Percentiles rank a stretch among this genome's conserved stretches.
These are phyloP conservation scores for Notarius lentiginosus DNA, from an alignment of 2,113 vertebrate species.

Conservation along the genomic window DNA sequence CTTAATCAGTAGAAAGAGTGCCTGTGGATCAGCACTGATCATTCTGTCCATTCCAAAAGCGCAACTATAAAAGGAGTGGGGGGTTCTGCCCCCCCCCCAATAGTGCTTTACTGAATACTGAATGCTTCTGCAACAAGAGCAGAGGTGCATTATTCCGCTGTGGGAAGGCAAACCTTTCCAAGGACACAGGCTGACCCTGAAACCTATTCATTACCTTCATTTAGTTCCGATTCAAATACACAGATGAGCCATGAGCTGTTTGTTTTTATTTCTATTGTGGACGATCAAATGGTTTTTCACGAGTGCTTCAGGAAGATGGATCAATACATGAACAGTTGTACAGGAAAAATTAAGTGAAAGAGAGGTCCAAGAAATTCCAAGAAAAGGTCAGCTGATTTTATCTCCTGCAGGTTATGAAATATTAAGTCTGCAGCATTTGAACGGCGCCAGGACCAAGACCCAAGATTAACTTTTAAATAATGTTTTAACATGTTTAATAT, in stretches of 20 bases:
- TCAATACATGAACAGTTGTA: neutral
- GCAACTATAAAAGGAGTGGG: neutral
- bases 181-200: neutral
- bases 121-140: neutral
- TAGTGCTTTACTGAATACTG: neutral
- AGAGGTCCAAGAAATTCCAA: neutral
- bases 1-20: neutral
- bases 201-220: neutral
- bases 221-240: neutral
- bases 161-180: neutral
- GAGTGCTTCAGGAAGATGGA: neutral
- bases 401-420: conserved; percentile 43
- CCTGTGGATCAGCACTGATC: neutral
- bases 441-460: conserved; percentile 19
- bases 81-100: neutral
- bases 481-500: conserved; percentile 54
- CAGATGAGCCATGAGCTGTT: too few species aligned
- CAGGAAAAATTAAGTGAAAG: neutral
- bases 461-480: conserved; percentile 54
- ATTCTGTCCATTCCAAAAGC: neutral
- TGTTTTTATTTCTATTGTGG: too few species aligned
- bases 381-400: conserved; percentile 26
- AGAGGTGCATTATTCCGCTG: neutral
- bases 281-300: neutral
- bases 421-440: conserved; percentile 42